Evolutionary conservation across 2,113 vertebrate species (phyloP).

Genomic region (Ahaetulla prasina): DNA sequence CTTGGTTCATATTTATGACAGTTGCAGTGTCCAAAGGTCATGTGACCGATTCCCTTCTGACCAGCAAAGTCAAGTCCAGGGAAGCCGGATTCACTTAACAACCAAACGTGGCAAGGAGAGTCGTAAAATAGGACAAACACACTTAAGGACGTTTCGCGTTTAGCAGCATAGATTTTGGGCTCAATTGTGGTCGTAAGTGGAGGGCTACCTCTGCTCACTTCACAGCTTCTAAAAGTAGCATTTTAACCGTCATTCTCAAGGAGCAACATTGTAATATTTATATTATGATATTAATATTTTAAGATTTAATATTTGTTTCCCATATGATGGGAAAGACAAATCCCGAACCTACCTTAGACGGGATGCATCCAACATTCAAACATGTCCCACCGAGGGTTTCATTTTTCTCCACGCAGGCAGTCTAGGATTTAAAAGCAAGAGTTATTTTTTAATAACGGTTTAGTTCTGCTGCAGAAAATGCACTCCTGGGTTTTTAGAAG

Average conservation of each 20-base stretch:
- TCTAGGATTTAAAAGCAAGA: slow-evolving; percentile 65
- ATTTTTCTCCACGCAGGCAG: slow-evolving; percentile 95
- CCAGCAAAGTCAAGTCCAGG: too few relatives aligned
- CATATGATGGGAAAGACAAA: background rate
- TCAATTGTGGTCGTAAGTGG: too few relatives aligned
- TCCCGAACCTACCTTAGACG: slow-evolving; percentile 82
- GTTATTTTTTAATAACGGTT: background rate
- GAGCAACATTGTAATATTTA: background rate
- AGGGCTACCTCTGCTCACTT: background rate
- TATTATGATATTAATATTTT: too few relatives aligned
- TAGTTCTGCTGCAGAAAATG: background rate
- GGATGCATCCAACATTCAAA: slow-evolving; percentile 97
- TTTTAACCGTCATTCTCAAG: background rate
- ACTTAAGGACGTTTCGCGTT: too few relatives aligned
- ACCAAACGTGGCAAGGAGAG: too few relatives aligned
- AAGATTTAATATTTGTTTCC: background rate
- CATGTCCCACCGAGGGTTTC: slow-evolving; percentile 91
- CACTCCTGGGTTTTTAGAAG: background rate
- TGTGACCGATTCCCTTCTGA: too few relatives aligned
- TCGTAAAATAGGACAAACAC: too few relatives aligned
- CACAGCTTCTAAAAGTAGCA: background rate
- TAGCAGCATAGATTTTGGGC: too few relatives aligned
- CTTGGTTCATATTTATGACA: too few relatives aligned
- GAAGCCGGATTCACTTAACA: too few relatives aligned
- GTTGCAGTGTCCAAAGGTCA: too few relatives aligned